Percentiles rank a stretch among this genome's conserved stretches.
phyloP scores from a whole-genome alignment of 92 coral and sea anemone species.

The Phymanthus crucifer region DNA sequence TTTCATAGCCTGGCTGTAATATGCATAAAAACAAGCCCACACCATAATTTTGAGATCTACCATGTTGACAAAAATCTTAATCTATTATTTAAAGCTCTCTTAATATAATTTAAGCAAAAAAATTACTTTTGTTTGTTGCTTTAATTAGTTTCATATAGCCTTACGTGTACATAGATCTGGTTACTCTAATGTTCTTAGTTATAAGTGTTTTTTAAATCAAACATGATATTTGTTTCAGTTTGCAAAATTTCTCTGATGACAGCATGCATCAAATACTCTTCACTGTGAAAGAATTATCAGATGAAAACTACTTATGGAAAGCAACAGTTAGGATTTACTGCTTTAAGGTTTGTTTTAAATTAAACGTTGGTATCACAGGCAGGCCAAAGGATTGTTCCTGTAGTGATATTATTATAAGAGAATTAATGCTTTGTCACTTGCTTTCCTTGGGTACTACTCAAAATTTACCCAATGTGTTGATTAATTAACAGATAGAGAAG shows the following conservation, averaged over 20 bases:
- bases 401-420: no score
- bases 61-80: no score
- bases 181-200: no score
- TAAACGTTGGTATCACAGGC: neutral
- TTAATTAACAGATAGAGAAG: slow-evolving; percentile 43
- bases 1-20: no score
- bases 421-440: neutral
- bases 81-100: no score
- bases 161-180: no score
- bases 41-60: no score
- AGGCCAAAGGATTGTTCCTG: no score
- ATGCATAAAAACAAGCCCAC: no score
- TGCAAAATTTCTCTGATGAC: slow-evolving; percentile 62
- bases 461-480: neutral
- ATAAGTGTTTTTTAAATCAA: neutral
- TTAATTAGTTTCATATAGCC: no score
- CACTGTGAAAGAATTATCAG: slow-evolving; percentile 61
- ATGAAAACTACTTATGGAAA: slow-evolving; percentile 67
- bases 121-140: no score
- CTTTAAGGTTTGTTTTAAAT: slow-evolving; percentile 57
- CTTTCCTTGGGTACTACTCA: neutral
- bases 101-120: no score
- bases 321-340: slow-evolving; percentile 73
- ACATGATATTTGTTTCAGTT: slow-evolving; percentile 43
- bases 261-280: slow-evolving; percentile 61